Evolutionary conservation across 2,888 invertebrate genomes (phyloP).

Genomic region (Helicoverpa assulta): DNA sequence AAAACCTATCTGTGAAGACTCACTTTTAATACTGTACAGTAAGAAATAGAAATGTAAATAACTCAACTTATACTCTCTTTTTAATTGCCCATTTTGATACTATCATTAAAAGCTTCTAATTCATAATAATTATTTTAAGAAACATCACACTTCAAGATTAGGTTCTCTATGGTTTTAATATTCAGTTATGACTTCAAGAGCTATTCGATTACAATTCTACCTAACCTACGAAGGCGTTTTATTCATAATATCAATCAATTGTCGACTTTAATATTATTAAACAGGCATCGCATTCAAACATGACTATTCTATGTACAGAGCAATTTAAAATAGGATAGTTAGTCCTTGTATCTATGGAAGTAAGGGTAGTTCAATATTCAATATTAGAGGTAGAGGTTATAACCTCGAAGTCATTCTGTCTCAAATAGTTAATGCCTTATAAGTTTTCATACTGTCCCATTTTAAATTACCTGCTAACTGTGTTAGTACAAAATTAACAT

Average conservation of each 20-base stretch:
- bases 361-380: too few relatives aligned
- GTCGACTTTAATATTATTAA: conserved; percentile 17
- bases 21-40: conserved; percentile 22
- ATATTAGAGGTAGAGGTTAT: too few relatives aligned
- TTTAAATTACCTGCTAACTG: not conserved
- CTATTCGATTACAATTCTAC: conserved; percentile 36
- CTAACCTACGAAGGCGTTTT: conserved; percentile 60
- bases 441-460: not conserved
- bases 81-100: conserved; percentile 6
- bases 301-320: not conserved
- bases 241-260: conserved; percentile 52
- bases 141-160: conserved; percentile 11
- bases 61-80: conserved; percentile 8
- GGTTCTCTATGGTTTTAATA: conserved; percentile 10
- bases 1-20: conserved; percentile 17
- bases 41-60: conserved; percentile 4
- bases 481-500: not conserved
- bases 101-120: conserved; percentile 14
- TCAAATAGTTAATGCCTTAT: not conserved
- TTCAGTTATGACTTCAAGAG: not conserved
- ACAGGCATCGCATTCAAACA: conserved; percentile 19
- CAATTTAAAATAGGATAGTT: conserved; percentile 1
- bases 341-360: not conserved
- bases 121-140: not conserved
- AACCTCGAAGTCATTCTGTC: not conserved